phyloP scores from a whole-genome alignment of 2,797 vertebrate species.

The Sciaenops ocellatus region DNA sequence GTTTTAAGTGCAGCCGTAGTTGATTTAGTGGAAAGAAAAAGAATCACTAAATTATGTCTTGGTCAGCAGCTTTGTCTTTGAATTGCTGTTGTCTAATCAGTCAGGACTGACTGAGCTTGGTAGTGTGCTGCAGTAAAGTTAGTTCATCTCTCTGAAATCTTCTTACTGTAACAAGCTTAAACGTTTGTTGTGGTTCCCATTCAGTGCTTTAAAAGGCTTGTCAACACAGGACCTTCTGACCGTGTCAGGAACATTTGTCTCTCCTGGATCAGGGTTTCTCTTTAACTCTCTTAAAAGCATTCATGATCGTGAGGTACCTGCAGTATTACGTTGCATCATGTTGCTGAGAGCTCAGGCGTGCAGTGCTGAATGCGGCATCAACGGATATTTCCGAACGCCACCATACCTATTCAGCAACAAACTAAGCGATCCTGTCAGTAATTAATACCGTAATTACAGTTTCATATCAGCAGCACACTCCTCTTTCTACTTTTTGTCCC shows the following conservation, averaged over 20 bases:
- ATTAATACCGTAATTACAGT: slow-evolving; percentile 16
- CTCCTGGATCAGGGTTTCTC: slow-evolving; percentile 12
- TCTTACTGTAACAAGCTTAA: slow-evolving; percentile 86
- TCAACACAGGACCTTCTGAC: slow-evolving; percentile 36
- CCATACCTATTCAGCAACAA: not conserved
- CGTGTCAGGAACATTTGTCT: slow-evolving; percentile 28
- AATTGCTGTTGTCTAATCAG: slow-evolving; percentile 43
- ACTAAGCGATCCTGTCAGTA: not conserved
- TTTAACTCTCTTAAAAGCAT: slow-evolving; percentile 28
- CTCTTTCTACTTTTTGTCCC: slow-evolving; percentile 26
- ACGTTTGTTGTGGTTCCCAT: slow-evolving; percentile 73
- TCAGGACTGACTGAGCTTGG: slow-evolving; percentile 35
- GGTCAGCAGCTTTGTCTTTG: slow-evolving; percentile 15
- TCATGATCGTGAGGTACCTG: not conserved
- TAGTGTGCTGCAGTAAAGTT: slow-evolving; percentile 76
- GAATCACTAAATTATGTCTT: not conserved
- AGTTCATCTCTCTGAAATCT: slow-evolving; percentile 84
- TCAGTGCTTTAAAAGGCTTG: slow-evolving; percentile 58
- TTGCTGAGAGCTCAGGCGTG: not conserved
- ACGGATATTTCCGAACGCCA: not conserved
- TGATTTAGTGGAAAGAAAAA: not conserved
- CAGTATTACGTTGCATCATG: not conserved
- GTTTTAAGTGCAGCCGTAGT: not conserved
- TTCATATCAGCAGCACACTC: slow-evolving; percentile 19
- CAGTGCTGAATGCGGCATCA: not conserved